Base-by-base conservation (phyloP, 64 coral and sea anemone genomes). In the Anthopleura sola region DNA sequence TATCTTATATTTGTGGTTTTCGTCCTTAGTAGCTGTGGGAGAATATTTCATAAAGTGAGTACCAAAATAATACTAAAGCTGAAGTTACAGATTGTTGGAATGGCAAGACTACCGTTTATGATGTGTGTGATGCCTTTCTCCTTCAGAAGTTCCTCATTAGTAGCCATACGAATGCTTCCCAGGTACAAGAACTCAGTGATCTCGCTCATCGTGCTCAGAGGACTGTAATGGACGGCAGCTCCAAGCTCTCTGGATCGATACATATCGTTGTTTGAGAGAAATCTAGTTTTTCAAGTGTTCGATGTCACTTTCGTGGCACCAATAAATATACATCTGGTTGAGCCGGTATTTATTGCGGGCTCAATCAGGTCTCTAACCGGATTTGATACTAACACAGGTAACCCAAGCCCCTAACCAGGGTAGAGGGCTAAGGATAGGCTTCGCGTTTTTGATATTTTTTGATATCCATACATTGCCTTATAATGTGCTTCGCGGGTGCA, bases 121-220 rank as follows among this genome's bases (percentile, higher is more conserved):
- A 99, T 84, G 37, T 86, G 66, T 0, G 93, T 99, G 20, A 99
- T 99, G 80, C 97, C 92, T 10, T 86, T 90, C 39, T 89, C 39
- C 23, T 78, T 89, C 14, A 99, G 90, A 31, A 92, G 48, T 0
- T 87, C 64, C 53, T 95, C 92, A 37, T 90, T 91, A 55, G 26
- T 80, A 5, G 93, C 92, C 31, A 85, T 90, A 24, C 87, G 86
- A 40, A 94, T 44, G 36, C 91, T 91, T 37, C 97, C 90, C 0
- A 99, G 84, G 46, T 83, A 99, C 69, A 99, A 93, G 86, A 85
- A 94, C 1, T 99, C 92, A 49, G 90, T 99, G 9, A 99, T 94
- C 84, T 91, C 53, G 37, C 82, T 83, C 38, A 91, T 88, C 37
- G 78, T 78, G 11, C 78, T 76, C 3, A 99, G 83, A 44, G 92